Evolutionary conservation across 2,797 vertebrate species (phyloP).

Genomic region (Eidolon dupreanum): DNA sequence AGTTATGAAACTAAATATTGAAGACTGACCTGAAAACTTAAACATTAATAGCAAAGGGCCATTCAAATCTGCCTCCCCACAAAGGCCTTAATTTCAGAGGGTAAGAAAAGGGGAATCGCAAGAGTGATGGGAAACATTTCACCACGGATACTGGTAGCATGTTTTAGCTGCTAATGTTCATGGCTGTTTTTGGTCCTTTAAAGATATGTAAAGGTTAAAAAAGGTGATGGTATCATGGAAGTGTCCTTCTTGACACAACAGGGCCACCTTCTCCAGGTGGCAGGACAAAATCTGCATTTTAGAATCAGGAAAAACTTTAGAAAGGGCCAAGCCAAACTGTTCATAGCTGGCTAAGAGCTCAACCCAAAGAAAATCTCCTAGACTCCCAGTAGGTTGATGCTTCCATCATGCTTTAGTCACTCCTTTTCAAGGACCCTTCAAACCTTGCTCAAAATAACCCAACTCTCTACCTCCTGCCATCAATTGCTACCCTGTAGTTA

Average conservation of each 20-base stretch:
- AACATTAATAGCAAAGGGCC: not conserved
- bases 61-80: not conserved
- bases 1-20: not conserved
- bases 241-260: not conserved
- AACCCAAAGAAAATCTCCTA: not conserved
- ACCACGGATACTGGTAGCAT: not conserved
- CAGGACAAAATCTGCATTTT: not conserved
- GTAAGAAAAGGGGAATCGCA: not conserved
- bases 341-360: no score
- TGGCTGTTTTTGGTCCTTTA: not conserved
- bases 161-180: not conserved
- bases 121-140: not conserved
- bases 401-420: not conserved
- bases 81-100: not conserved
- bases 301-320: not conserved
- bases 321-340: not conserved
- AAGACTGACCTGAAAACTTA: not conserved
- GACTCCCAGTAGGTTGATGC: not conserved
- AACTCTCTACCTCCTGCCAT: fast-evolving
- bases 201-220: slow-evolving; percentile 8
- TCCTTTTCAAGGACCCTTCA: not conserved
- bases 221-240: not conserved
- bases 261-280: not conserved
- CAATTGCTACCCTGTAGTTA: not conserved
- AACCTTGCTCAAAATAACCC: not conserved